Base-by-base conservation (phyloP, 1,140 invertebrate species). In the Aricia agestis region DNA sequence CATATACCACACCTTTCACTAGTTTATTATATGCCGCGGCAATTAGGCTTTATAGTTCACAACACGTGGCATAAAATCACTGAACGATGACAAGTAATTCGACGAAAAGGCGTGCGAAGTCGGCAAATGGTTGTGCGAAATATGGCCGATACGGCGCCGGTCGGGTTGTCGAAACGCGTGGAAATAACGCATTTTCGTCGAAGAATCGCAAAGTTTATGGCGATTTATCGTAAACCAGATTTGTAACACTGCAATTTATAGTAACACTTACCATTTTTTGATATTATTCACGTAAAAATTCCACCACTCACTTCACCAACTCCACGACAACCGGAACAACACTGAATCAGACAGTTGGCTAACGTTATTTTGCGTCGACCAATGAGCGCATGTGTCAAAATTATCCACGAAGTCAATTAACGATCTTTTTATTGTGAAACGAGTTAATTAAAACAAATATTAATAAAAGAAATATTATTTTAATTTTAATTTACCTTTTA, bases 381-480 rank as follows among this genome's bases (percentile, higher is more conserved):
- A 89, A 91, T 91, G 75, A 89, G 84, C 87, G 89, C 89, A 89
- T 88, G 87, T 88, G 89, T 91, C 86, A 90, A 91, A 91, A 82
- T 79, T 75, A 76, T 78, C 69, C 67, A 52, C 71, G 72, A 69
- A 85, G 78, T 87, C 85, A 88, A 87, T 67, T 80, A 75, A 83
- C 66, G 78, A 66, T 74, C 81, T 78, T 78, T 79, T 76, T 72
- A 68, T 70, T 72, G 61, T 11, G 75, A 67, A 31, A 75, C 25
- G 19, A 66, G 10, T 42, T 41, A 68, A 41, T 45, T 6, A 58
- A 61, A 61, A 65, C 58, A n/a, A 17, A 61, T 61, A 31, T 42
- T 18, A 6, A 63, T 63, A 2, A 69, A 18, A 41, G 15, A 4
- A 69, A 19, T 13, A 18, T 9, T 18, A 36, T 41, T 69, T 17